These are phyloP conservation scores for Drosophila busckii DNA, from an alignment of 1,140 invertebrate species.

Conservation along the genomic window DNA sequence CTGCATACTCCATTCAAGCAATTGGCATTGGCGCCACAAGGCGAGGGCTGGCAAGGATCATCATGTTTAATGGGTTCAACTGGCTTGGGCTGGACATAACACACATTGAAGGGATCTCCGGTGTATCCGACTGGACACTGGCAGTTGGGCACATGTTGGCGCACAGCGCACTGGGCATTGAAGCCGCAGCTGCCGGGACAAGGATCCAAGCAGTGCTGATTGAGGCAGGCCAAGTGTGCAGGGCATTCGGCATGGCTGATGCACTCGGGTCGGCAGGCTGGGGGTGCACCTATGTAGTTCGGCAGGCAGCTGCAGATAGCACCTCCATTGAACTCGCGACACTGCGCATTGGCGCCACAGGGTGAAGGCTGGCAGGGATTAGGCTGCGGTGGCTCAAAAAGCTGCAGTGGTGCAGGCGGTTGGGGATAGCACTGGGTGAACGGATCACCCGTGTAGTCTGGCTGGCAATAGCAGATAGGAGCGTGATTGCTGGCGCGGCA, in stretches of 20 bases:
- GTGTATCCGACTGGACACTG: slow-evolving; percentile 83
- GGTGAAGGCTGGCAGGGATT: slow-evolving; percentile 81
- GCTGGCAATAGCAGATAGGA: slow-evolving; percentile 82
- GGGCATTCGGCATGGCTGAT: slow-evolving; percentile 81
- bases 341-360: slow-evolving; percentile 64
- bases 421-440: slow-evolving; percentile 82
- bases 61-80: slow-evolving; percentile 67
- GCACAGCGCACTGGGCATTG: slow-evolving; percentile 84
- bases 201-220: slow-evolving; percentile 82
- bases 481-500: slow-evolving; percentile 83
- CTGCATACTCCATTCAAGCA: slow-evolving; percentile 82
- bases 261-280: slow-evolving; percentile 82
- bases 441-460: slow-evolving; percentile 84
- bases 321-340: slow-evolving; percentile 39
- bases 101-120: slow-evolving; percentile 83
- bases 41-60: slow-evolving; percentile 84
- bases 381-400: slow-evolving; percentile 74
- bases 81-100: slow-evolving; percentile 56
- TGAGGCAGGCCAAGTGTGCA: slow-evolving; percentile 80
- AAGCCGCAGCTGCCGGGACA: slow-evolving; percentile 82
- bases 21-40: slow-evolving; percentile 84
- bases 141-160: slow-evolving; percentile 84
- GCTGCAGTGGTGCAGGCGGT: slow-evolving; percentile 81
- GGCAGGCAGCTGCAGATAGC: slow-evolving; percentile 80
- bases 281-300: slow-evolving; percentile 80